Evolutionary conservation across 2,888 invertebrate genomes (phyloP).

Genomic region (Drosophila ezoana): DNA sequence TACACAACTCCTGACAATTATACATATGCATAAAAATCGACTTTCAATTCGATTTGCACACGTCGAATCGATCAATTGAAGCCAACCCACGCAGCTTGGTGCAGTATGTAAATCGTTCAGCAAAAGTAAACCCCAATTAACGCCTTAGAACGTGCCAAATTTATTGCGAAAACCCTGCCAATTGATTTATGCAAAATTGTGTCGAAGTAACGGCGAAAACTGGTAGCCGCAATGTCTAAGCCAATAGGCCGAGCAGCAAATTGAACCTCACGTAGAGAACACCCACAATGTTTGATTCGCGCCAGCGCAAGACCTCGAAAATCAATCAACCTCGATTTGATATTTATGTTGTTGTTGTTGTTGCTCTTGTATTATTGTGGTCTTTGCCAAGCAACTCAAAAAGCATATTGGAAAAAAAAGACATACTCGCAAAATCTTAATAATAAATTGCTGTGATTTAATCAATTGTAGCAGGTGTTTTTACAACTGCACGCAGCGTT

Average conservation of each 20-base stretch:
- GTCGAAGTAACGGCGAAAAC: conserved; percentile 34
- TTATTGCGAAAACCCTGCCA: conserved; percentile 55
- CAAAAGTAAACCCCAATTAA: conserved; percentile 54
- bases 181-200: conserved; percentile 56
- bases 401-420: conserved; percentile 6
- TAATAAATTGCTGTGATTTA: conserved; percentile 79
- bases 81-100: conserved; percentile 17
- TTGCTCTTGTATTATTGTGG: conserved; percentile 16
- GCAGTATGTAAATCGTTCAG: conserved; percentile 17
- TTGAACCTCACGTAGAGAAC: conserved; percentile 44
- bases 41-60: conserved; percentile 27
- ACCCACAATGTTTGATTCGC: conserved; percentile 43
- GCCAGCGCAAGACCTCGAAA: conserved; percentile 49
- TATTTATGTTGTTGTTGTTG: background rate
- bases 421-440: conserved; percentile 47
- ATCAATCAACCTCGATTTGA: conserved; percentile 58
- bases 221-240: conserved; percentile 38
- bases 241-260: conserved; percentile 23
- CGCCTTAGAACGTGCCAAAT: conserved; percentile 66
- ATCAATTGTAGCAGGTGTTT: conserved; percentile 81
- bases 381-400: conserved; percentile 11
- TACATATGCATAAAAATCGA: conserved; percentile 2
- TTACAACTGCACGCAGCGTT: conserved; percentile 67
- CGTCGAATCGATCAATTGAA: conserved; percentile 1
- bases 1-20: too few species aligned